Evolutionary conservation across 2,797 vertebrate species (phyloP).

Genomic region (Onychomys arenicola): DNA sequence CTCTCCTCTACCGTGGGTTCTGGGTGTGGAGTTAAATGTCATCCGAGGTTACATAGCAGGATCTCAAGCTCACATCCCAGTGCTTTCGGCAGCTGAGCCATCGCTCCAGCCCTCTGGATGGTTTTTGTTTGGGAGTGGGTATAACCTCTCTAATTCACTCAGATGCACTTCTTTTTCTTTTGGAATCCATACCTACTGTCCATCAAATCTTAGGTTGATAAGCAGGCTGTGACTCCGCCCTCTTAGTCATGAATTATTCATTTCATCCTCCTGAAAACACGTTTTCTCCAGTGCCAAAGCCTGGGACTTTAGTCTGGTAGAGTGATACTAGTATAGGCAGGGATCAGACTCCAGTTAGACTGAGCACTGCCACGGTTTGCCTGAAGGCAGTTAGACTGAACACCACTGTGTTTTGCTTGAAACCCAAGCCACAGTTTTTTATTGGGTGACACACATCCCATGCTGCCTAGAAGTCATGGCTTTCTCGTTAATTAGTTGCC

Average conservation of each 20-base stretch:
- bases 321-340: neutral
- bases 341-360: neutral
- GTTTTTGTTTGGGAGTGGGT: neutral
- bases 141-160: neutral
- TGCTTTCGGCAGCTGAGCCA: neutral
- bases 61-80: neutral
- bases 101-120: neutral
- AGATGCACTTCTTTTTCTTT: neutral
- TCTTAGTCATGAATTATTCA: neutral
- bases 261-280: neutral
- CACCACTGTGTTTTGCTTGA: neutral
- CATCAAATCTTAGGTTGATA: neutral
- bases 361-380: neutral
- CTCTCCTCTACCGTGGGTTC: neutral
- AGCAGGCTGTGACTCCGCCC: neutral
- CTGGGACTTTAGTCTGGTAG: neutral
- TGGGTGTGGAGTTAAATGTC: no score
- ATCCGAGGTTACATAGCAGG: no score
- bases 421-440: neutral
- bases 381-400: neutral
- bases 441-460: fast-evolving
- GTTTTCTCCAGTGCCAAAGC: neutral
- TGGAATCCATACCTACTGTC: neutral
- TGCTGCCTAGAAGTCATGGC: neutral
- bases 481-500: neutral